phyloP scores from a whole-genome alignment of 2,113 vertebrate species.

The Panthera leo region DNA sequence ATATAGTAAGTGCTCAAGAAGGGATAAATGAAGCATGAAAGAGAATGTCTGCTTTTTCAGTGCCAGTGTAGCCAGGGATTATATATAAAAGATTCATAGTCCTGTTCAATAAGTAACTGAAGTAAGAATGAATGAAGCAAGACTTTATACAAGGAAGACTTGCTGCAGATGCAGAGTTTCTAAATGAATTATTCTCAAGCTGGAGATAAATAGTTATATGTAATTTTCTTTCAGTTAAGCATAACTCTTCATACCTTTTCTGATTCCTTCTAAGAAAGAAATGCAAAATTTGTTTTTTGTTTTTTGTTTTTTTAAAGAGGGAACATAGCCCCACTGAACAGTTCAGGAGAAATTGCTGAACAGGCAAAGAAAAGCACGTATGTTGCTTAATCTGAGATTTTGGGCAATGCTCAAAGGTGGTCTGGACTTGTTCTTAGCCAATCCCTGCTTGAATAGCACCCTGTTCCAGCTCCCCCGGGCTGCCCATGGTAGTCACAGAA shows the following conservation, averaged over 20 bases:
- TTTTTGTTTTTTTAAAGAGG: neutral
- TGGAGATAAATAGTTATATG: constrained; percentile 9
- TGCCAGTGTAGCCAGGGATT: neutral
- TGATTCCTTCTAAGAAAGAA: constrained; percentile 39
- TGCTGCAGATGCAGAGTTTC: neutral
- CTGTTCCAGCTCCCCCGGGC: neutral
- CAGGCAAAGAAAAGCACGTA: constrained; percentile 2
- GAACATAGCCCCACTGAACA: neutral
- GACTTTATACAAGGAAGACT: neutral
- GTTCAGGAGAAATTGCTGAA: constrained; percentile 30
- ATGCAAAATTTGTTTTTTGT: neutral
- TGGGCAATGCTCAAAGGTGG: constrained; percentile 1
- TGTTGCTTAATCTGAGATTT: neutral
- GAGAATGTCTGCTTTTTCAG: neutral
- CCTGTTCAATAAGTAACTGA: neutral
- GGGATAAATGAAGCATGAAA: neutral
- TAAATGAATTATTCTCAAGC: constrained; percentile 10
- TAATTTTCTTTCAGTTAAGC: constrained; percentile 22
- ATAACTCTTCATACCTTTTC: neutral
- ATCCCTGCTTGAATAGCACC: neutral
- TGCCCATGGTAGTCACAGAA: neutral
- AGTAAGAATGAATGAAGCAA: neutral
- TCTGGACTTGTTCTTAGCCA: neutral
- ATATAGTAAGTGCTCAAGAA: neutral
- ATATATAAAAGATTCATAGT: neutral